Percentiles rank a stretch among this genome's conserved stretches.
phyloP scores from a whole-genome alignment of 1,140 invertebrate genomes.

The Orchestia grillus region DNA sequence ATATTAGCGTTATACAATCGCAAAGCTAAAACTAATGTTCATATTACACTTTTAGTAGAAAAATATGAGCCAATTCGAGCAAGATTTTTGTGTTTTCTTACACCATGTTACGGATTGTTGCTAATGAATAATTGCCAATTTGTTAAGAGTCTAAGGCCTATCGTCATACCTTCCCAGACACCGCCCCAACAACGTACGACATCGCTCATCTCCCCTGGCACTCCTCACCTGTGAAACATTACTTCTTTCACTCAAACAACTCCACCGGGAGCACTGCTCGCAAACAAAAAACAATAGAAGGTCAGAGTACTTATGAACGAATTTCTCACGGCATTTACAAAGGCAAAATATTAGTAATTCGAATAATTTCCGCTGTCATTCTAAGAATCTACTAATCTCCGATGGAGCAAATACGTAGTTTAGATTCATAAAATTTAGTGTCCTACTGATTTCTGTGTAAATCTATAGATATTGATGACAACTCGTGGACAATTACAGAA shows the following conservation, averaged over 20 bases:
- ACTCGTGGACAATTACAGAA: neutral
- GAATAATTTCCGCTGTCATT: too few relatives aligned
- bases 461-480: neutral
- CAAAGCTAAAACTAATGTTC: slow-evolving; percentile 5
- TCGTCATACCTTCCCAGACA: neutral
- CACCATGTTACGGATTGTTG: neutral
- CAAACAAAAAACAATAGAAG: neutral
- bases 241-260: neutral
- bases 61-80: slow-evolving; percentile 40
- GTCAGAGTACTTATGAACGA: neutral
- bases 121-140: slow-evolving; percentile 28
- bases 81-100: slow-evolving; percentile 27
- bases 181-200: neutral
- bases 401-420: neutral
- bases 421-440: neutral
- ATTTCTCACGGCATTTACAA: too few relatives aligned
- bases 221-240: neutral
- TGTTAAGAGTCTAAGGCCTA: neutral
- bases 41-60: slow-evolving; percentile 18
- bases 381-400: too few relatives aligned
- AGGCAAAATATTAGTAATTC: too few relatives aligned
- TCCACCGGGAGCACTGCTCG: neutral
- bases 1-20: slow-evolving; percentile 18
- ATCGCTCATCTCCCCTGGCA: neutral
- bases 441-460: neutral